These are phyloP conservation scores for Cebidichthys violaceus DNA, from an alignment of 2,113 vertebrate species.

Conservation along the genomic window DNA sequence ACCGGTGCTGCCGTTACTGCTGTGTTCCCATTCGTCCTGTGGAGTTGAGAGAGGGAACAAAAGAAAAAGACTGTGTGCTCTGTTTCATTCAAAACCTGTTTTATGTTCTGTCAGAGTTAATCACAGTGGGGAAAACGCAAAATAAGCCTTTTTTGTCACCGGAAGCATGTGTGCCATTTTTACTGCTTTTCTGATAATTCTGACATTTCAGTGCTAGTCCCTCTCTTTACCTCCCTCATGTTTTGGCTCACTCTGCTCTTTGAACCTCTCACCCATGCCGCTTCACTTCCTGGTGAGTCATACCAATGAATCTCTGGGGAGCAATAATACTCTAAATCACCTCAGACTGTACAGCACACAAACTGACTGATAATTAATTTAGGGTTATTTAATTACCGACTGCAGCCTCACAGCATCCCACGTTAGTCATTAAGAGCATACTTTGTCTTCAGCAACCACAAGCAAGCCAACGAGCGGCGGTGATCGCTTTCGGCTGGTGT, in stretches of 20 bases:
- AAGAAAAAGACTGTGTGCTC: background rate
- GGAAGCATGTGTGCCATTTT: too few species aligned
- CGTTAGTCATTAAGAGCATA: constrained; percentile 25
- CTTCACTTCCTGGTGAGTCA: constrained; percentile 28
- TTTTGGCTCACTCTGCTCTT: background rate
- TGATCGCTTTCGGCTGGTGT: background rate
- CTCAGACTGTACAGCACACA: background rate
- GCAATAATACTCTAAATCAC: background rate
- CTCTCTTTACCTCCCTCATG: background rate
- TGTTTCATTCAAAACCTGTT: background rate
- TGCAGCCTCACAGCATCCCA: background rate
- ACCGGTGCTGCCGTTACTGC: constrained; percentile 87
- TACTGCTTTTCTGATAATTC: background rate
- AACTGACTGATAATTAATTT: constrained; percentile 36
- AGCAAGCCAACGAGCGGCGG: background rate
- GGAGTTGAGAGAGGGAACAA: constrained; percentile 31
- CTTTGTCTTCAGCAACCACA: constrained; percentile 11
- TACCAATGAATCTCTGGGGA: constrained; percentile 19
- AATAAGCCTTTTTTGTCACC: too few species aligned
- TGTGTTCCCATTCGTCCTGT: constrained; percentile 89
- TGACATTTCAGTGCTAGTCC: background rate
- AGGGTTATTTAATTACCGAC: constrained; percentile 29
- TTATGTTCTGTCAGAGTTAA: too few species aligned
- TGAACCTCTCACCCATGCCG: constrained; percentile 16
- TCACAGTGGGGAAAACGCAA: too few species aligned